Percentiles rank a stretch among this genome's conserved stretches.
These are phyloP conservation scores for Eueremaeus valkanovi DNA, from an alignment of 2,888 invertebrate genomes.

Conservation along the genomic window DNA sequence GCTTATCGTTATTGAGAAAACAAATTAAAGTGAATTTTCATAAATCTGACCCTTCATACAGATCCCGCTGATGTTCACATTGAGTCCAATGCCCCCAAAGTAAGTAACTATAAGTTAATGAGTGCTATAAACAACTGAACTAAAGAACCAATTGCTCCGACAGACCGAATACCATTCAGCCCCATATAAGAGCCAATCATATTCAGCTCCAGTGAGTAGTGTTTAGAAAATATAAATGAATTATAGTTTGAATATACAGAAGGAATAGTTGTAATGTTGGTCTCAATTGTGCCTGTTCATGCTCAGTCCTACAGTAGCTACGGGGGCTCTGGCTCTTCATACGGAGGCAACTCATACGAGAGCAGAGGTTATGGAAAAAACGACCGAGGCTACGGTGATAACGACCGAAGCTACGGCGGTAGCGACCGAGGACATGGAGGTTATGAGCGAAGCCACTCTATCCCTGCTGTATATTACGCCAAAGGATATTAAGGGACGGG, in stretches of 20 bases:
- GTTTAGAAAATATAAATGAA: not conserved
- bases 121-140: not conserved
- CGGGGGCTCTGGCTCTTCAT: not conserved
- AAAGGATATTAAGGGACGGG: not conserved
- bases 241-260: not conserved
- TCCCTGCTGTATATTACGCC: conserved; percentile 14
- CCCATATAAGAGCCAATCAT: conserved; percentile 31
- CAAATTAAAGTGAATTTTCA: not conserved
- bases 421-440: not conserved
- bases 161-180: conserved; percentile 15
- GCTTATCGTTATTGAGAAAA: not conserved
- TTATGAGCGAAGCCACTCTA: not conserved
- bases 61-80: conserved; percentile 37
- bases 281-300: not conserved
- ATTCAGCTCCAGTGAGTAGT: conserved; percentile 32
- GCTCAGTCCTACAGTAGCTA: no score
- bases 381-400: not conserved
- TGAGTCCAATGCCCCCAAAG: conserved; percentile 33
- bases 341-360: not conserved
- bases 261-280: not conserved
- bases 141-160: not conserved
- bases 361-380: not conserved
- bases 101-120: not conserved
- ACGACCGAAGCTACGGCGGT: not conserved
- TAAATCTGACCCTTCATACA: not conserved